Percentiles rank a stretch among this genome's conserved stretches.
Conservation (phyloP, 2,113 vertebrate species). For the Neodon shergylaensis region DNA sequence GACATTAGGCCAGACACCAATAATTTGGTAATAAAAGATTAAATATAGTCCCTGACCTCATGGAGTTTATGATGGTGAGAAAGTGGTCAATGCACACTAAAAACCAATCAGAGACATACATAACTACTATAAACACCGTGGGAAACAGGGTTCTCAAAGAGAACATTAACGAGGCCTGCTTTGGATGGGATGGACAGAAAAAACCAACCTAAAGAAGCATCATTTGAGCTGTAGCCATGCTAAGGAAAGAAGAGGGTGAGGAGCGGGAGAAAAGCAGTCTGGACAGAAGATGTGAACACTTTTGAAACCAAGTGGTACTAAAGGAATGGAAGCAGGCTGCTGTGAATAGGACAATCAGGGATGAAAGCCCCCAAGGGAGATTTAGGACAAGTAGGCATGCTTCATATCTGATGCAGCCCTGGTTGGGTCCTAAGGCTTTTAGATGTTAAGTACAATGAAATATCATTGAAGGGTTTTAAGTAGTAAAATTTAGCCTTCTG, state of each 20-base stretch:
- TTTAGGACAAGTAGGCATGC: background rate
- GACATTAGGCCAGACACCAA: slow-evolving; percentile 35
- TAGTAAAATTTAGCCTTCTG: slow-evolving; percentile 36
- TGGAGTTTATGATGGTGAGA: background rate
- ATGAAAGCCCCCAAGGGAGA: background rate
- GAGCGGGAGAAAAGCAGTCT: background rate
- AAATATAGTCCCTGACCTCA: slow-evolving; percentile 63
- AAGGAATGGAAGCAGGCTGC: background rate
- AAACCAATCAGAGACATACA: background rate
- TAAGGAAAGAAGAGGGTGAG: background rate
- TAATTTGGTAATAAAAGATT: slow-evolving; percentile 44
- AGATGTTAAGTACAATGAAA: background rate
- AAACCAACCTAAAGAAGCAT: background rate
- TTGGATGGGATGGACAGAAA: background rate
- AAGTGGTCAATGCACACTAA: slow-evolving; percentile 38
- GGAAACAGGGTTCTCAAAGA: background rate
- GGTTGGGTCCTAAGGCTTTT: background rate
- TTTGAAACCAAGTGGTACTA: background rate
- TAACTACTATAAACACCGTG: background rate
- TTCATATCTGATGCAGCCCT: background rate
- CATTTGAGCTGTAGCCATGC: background rate
- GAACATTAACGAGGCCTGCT: background rate
- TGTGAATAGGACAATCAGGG: background rate
- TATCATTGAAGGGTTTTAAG: background rate
- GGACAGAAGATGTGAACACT: background rate